These are phyloP conservation scores for Gastrophysa polygoni DNA, from an alignment of 2,888 invertebrate species.

Conservation along the genomic window DNA sequence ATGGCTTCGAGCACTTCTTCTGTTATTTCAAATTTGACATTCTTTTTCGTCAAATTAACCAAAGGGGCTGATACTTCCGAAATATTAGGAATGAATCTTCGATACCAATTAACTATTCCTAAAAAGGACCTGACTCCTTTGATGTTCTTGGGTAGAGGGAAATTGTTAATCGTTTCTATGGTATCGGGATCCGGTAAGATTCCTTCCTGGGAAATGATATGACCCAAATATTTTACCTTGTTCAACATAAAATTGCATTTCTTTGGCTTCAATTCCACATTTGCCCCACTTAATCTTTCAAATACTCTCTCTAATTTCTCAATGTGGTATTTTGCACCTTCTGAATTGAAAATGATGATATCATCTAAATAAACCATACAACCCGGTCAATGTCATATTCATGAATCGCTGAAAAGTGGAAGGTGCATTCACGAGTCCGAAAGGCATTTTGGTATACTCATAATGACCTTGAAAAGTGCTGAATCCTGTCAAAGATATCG, in stretches of 20 bases:
- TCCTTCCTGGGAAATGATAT: conserved; percentile 21
- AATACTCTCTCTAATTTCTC: conserved; percentile 17
- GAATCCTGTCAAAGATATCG: conserved; percentile 22
- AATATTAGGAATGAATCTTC: conserved; percentile 26
- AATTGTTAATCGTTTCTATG: conserved; percentile 12
- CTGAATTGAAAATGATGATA: conserved; percentile 16
- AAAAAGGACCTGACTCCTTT: conserved; percentile 24
- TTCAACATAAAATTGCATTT: conserved; percentile 26
- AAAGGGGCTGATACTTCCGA: conserved; percentile 18
- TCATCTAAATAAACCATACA: conserved; percentile 28
- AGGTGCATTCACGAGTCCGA: conserved; percentile 27
- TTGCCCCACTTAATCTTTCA: conserved; percentile 11
- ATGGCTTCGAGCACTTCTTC: conserved; percentile 19
- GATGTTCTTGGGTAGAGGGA: conserved; percentile 13
- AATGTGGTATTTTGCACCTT: conserved; percentile 27
- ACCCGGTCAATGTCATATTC: conserved; percentile 23
- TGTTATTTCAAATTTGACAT: conserved; percentile 22
- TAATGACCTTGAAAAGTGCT: conserved; percentile 25
- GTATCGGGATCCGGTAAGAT: conserved; percentile 19
- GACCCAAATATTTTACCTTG: conserved; percentile 25
- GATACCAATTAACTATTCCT: conserved; percentile 26
- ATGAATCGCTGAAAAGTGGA: conserved; percentile 29
- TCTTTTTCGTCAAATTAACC: conserved; percentile 23
- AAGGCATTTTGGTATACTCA: conserved; percentile 30
- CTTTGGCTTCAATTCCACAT: conserved; percentile 21